Evolutionary conservation across 2,113 vertebrate genomes (phyloP).

Genomic region (Semnornis frantzii): DNA sequence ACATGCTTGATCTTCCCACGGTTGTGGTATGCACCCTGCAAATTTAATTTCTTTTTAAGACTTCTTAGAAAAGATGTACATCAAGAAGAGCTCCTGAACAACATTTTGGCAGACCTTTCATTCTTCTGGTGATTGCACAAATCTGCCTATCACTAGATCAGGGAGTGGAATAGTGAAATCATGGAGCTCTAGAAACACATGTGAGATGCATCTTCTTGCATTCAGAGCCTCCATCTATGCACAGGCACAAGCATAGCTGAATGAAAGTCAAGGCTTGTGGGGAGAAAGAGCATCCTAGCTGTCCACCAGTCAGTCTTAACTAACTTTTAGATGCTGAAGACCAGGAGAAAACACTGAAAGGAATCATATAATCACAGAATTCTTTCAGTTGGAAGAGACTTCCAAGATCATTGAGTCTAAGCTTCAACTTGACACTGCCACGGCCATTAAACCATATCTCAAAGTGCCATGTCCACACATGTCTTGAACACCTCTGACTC

Average conservation of each 20-base stretch:
- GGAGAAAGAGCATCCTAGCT: not conserved
- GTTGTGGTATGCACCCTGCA: not conserved
- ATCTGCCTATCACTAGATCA: not conserved
- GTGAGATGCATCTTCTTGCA: not conserved
- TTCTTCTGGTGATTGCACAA: not conserved
- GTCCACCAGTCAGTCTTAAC: not conserved
- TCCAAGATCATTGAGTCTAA: too few relatives aligned
- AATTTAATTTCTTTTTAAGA: not conserved
- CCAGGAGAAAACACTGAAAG: not conserved
- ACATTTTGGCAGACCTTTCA: not conserved
- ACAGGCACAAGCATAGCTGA: rapidly evolving
- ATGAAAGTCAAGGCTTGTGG: not conserved
- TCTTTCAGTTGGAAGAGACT: too few relatives aligned
- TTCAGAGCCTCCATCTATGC: not conserved
- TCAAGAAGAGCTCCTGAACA: not conserved
- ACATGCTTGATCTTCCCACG: not conserved
- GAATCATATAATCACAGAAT: too few relatives aligned
- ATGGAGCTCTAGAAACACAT: not conserved
- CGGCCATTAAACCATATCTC: too few relatives aligned
- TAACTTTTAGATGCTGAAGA: not conserved
- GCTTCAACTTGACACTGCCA: too few relatives aligned
- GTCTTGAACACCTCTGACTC: too few relatives aligned
- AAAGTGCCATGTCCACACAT: too few relatives aligned
- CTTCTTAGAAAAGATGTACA: not conserved
- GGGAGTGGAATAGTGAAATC: not conserved